Base-by-base conservation (phyloP, 2,888 invertebrate species). In the Mycalesis mineus region DNA sequence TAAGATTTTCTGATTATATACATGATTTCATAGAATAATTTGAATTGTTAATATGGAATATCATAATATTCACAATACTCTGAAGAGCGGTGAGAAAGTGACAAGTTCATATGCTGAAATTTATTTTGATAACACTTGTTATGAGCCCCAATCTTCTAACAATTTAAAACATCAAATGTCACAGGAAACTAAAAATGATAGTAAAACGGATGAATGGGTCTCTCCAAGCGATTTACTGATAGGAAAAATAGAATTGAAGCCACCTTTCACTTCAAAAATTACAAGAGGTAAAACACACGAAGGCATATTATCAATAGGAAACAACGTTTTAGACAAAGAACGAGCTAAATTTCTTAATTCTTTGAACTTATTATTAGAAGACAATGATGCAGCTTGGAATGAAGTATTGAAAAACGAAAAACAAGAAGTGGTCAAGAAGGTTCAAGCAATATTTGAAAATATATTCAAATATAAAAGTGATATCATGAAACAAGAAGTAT, bases 221-320 rank as follows among this genome's bases (percentile, higher is more conserved):
- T 89, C 89, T 39, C 89, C 89, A 7, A 89, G 89, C 68, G 89
- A 89, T 65, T 67, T 77, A 55, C 65, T 89, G 39, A 80, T 87
- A 61, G 84, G 78, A 14, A 74, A 73, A 63, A 48, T 88, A 61
- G 77, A 84, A 49, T 68, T 89, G 7, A 71, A 72, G 29, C 84
- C 88, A 37, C 89, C 89, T 0, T 86, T 88, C 62, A 89, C 89
- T 13, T 87, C 88, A 0, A 88, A 84, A 77, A 82, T 86, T 55
- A 81, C 79, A 13, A 78, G 86, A 71, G 86, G 83, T 2, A 78
- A 69, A 62, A 79, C 88, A 36, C 88, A 89, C 62, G 72, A 82
- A 72, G 88, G 89, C 39, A 85, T 89, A 60, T 70, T 88, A 42
- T 65, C 67, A 11, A 88, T 88, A 53, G 89, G 88, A 1, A 72